Percentiles rank a stretch among this genome's conserved stretches.
Conservation (phyloP, 2,797 vertebrate genomes). For the Clarias pachynema region DNA sequence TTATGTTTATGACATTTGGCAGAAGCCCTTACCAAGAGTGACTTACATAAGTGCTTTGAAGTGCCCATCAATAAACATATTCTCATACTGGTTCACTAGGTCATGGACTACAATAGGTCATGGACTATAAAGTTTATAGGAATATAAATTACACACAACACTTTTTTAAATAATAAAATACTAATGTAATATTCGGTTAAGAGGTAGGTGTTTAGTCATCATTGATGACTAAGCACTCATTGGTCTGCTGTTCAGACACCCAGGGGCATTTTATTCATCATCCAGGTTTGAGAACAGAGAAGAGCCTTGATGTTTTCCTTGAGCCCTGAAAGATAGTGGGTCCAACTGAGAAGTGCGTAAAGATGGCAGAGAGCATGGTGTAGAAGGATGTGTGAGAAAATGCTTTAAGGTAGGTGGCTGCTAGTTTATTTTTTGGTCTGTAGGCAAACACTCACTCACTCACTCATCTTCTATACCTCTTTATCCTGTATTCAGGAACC, state of each 20-base stretch:
- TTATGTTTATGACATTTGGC: background rate
- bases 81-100: background rate
- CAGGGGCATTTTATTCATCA: background rate
- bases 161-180: background rate
- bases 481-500: no score
- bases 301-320: background rate
- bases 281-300: background rate
- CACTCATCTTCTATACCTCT: no score
- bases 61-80: background rate
- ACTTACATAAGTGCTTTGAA: background rate
- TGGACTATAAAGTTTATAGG: background rate
- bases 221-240: no score
- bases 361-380: background rate
- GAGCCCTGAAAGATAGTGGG: background rate
- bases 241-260: slow-evolving; percentile 8
- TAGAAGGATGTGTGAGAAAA: background rate
- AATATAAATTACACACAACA: background rate
- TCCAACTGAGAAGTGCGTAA: background rate
- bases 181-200: background rate
- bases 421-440: background rate
- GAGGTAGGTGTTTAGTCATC: background rate
- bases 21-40: background rate
- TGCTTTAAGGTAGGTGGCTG: background rate
- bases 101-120: background rate
- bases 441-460: background rate